Percentiles rank a stretch among this genome's conserved stretches.
Conservation (phyloP, 2,888 invertebrate species). For the Bembecia ichneumoniformis region DNA sequence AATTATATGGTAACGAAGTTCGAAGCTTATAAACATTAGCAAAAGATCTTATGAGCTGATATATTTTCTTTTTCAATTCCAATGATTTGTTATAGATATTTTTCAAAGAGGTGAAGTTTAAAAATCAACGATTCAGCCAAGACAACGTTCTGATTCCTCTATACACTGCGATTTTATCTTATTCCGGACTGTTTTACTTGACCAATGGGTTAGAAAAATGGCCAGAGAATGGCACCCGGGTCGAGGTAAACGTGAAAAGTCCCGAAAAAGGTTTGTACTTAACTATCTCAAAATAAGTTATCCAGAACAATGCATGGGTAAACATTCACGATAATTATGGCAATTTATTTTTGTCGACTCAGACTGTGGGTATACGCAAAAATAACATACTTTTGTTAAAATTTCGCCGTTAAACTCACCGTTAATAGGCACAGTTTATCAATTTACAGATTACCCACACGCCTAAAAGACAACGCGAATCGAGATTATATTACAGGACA, state of each 20-base stretch:
- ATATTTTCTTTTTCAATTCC: not conserved
- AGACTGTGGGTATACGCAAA: not conserved
- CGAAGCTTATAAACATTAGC: too few species aligned
- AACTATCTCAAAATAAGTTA: constrained; percentile 64
- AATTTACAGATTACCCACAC: too few species aligned
- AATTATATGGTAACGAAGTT: too few species aligned
- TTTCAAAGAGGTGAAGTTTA: not conserved
- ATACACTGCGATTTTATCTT: not conserved
- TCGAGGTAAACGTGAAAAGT: constrained; percentile 13
- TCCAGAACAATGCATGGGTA: constrained; percentile 60
- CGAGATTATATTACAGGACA: not conserved
- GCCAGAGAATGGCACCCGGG: not conserved
- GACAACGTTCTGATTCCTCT: not conserved
- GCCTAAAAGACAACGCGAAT: too few species aligned
- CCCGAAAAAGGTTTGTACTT: constrained; percentile 30
- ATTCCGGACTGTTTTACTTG: not conserved
- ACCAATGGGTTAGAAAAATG: not conserved
- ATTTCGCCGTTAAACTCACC: too few species aligned
- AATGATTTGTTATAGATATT: not conserved
- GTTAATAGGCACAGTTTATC: too few species aligned
- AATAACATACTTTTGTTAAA: not conserved
- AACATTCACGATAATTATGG: not conserved
- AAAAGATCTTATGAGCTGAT: not conserved
- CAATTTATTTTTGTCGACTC: not conserved
- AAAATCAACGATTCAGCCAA: too few species aligned